phyloP scores from a whole-genome alignment of 2,888 invertebrate species.

The Tenthredo scrophulariae region DNA sequence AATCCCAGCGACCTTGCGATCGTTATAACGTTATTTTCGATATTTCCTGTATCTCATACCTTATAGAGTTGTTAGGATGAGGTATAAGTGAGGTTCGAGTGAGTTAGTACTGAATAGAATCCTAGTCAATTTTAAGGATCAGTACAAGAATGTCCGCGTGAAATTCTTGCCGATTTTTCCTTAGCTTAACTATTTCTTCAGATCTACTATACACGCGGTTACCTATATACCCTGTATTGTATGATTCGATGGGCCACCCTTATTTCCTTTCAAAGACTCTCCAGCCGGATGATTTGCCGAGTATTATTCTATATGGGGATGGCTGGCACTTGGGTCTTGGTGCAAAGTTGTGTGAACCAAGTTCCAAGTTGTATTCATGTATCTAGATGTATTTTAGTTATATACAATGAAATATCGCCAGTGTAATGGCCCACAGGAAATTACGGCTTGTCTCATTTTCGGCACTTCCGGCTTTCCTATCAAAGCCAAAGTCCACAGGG shows the following conservation, averaged over 20 bases:
- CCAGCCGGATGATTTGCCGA: neutral
- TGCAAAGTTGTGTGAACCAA: neutral
- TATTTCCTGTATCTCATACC: neutral
- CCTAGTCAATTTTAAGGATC: neutral
- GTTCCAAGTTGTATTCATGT: neutral
- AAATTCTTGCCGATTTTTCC: neutral
- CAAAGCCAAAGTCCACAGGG: neutral
- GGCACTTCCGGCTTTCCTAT: slow-evolving; percentile 27
- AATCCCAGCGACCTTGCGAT: neutral
- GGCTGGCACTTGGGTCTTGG: neutral
- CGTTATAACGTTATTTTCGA: neutral
- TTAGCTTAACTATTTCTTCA: neutral
- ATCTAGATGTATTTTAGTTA: neutral
- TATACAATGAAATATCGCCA: neutral
- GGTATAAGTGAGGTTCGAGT: neutral
- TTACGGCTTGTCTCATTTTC: slow-evolving; percentile 32
- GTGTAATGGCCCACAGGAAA: slow-evolving; percentile 27
- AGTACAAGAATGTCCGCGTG: neutral
- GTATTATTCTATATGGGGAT: neutral
- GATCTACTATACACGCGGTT: too few relatives aligned
- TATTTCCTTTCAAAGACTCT: neutral
- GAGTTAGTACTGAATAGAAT: neutral
- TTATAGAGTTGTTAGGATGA: neutral
- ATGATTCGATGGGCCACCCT: neutral
- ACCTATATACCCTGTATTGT: neutral